Evolutionary conservation across 2,113 vertebrate genomes (phyloP).

Genomic region (Vanacampus margaritifer): DNA sequence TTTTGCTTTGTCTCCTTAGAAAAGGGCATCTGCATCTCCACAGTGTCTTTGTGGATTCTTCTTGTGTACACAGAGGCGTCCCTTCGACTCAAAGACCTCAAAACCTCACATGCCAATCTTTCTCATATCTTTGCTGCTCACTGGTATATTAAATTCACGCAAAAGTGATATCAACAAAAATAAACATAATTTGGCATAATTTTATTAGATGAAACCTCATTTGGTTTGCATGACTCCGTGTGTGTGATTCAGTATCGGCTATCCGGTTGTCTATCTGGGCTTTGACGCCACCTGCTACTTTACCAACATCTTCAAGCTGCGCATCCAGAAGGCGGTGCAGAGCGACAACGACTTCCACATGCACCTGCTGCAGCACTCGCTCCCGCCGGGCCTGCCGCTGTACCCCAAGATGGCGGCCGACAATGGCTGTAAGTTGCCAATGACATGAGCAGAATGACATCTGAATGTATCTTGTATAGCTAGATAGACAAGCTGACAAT

Average conservation of each 20-base stretch:
- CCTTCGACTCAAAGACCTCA: slow-evolving; percentile 77
- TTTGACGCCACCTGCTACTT: slow-evolving; percentile 81
- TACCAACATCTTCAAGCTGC: slow-evolving; percentile 76
- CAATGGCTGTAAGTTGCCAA: slow-evolving; percentile 25
- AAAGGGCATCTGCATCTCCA: slow-evolving; percentile 78
- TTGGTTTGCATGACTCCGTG: not conserved
- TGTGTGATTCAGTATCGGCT: slow-evolving; percentile 69
- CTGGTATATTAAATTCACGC: slow-evolving; percentile 63
- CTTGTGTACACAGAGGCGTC: slow-evolving; percentile 79
- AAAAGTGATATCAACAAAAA: not conserved
- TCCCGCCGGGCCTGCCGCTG: slow-evolving; percentile 72
- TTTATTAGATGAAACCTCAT: no score
- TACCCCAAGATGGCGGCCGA: slow-evolving; percentile 70
- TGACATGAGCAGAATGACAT: not conserved
- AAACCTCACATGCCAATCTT: slow-evolving; percentile 75
- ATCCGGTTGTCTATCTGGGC: slow-evolving; percentile 78
- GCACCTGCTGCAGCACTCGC: slow-evolving; percentile 75
- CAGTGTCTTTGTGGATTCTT: slow-evolving; percentile 77
- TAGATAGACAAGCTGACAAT: not conserved
- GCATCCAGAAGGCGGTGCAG: slow-evolving; percentile 73
- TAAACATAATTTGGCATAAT: no score
- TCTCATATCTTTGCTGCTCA: slow-evolving; percentile 80
- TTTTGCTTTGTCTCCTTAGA: slow-evolving; percentile 54
- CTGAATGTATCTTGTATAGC: not conserved
- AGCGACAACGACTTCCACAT: slow-evolving; percentile 75